Evolutionary conservation across 2,797 vertebrate genomes (phyloP), one percentile per base, ranked within the genome.

Genomic region (Amblyopsis hoosieri): DNA sequence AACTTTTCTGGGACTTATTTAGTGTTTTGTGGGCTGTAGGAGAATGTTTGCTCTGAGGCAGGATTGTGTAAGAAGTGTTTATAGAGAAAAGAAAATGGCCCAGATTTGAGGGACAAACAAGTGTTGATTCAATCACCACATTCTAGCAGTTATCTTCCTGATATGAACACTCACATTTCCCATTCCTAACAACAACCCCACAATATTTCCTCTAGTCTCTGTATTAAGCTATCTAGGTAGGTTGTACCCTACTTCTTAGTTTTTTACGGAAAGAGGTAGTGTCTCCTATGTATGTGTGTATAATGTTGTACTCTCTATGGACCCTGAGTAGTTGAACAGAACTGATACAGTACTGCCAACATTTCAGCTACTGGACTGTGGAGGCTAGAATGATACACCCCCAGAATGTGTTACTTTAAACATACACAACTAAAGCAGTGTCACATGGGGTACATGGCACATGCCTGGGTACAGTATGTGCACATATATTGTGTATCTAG

Each of bases 11-110:
- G 72, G 56, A 64, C 59, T 50, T 78, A 70, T 75, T 78, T 72
- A 58, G 70, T 76, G 74, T 78, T 82, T 76, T 82, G 79, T 65
- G 79, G 83, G 63, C 63, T 66, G 55, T 62, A 76, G 62, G 67
- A 73, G 64, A 83, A 47, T 1, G 8, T 69, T 80, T 71, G 57
- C 69, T 67, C 52, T 79, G 59, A 64, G 54, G 69, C 64, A 45
- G 65, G 56, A 62, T 69, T 71, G 71, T 66, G 75, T 47, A 76
- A 73, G 60, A 73, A 74, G 75, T 78, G 83, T 72, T 78, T 71
- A 74, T 52, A 64, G 60, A 51, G 59, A 69, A 79, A 72, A 14
- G 31, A 49, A 56, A 29, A 54, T 1, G 48, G 52, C 23, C 42
- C 46, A 59, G 57, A 63, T 59, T 75, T 76, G 71, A 56, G 52